Percentiles rank a stretch among this genome's conserved stretches.
Conservation (phyloP, 2,888 invertebrate genomes). For the Himalopsyche tibetana region DNA sequence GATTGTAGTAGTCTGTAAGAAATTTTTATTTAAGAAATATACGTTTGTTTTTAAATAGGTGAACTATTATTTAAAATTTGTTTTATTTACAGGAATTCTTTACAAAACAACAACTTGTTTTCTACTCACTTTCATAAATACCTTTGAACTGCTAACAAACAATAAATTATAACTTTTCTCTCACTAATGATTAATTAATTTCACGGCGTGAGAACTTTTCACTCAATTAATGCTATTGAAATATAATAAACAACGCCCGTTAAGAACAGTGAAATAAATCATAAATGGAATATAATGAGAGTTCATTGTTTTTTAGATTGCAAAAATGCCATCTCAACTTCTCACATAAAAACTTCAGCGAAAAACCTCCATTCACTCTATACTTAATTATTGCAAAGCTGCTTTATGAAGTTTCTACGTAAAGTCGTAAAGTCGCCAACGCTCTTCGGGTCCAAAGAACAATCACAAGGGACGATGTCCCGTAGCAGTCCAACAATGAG, state of each 20-base stretch:
- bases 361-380: neutral
- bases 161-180: no score
- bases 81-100: no score
- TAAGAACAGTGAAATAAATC: neutral
- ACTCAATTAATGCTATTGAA: no score
- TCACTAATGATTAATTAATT: no score
- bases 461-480: constrained; percentile 21
- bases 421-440: constrained; percentile 36
- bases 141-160: no score
- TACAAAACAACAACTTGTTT: no score
- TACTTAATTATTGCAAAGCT: constrained; percentile 27
- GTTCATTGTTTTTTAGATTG: neutral
- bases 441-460: neutral
- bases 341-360: constrained; percentile 12
- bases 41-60: no score
- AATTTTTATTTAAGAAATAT: no score
- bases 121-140: no score
- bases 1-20: no score
- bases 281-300: neutral
- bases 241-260: neutral
- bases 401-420: constrained; percentile 34
- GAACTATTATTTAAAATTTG: no score
- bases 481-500: neutral
- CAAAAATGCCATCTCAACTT: constrained; percentile 1
- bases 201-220: no score